Evolutionary conservation across 1,140 invertebrate species (phyloP).

Genomic region (Drosophila tsacasi): DNA sequence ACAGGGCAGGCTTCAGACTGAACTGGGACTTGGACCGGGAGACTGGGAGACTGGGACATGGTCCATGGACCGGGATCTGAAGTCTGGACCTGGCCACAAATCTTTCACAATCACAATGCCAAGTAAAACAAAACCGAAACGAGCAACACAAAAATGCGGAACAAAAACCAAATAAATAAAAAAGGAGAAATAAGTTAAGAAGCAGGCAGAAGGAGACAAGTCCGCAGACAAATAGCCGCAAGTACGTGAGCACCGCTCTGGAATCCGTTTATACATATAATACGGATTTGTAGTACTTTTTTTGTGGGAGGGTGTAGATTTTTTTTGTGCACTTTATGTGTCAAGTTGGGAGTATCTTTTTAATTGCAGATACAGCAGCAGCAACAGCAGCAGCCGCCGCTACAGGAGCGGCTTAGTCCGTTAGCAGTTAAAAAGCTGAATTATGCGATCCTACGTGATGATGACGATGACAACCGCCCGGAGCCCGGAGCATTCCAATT

Average conservation of each 20-base stretch:
- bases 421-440: constrained; percentile 81
- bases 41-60: constrained; percentile 18
- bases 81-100: constrained; percentile 70
- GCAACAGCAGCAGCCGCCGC: constrained; percentile 60
- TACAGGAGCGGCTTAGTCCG: constrained; percentile 71
- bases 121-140: constrained; percentile 37
- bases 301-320: constrained; percentile 22
- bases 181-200: constrained; percentile 49
- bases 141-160: constrained; percentile 38
- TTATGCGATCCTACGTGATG: constrained; percentile 80
- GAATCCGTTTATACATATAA: constrained; percentile 42
- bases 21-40: not conserved
- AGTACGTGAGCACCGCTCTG: constrained; percentile 68
- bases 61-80: constrained; percentile 26
- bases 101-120: constrained; percentile 77
- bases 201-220: constrained; percentile 47
- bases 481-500: constrained; percentile 69
- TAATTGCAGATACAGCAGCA: constrained; percentile 75
- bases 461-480: constrained; percentile 60
- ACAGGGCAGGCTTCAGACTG: constrained; percentile 48
- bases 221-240: constrained; percentile 76
- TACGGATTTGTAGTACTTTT: constrained; percentile 11
- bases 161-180: constrained; percentile 44
- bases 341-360: constrained; percentile 60
- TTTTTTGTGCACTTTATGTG: constrained; percentile 53